Evolutionary conservation across 2,888 invertebrate species (phyloP).

Genomic region (Yponomeuta evonymella): DNA sequence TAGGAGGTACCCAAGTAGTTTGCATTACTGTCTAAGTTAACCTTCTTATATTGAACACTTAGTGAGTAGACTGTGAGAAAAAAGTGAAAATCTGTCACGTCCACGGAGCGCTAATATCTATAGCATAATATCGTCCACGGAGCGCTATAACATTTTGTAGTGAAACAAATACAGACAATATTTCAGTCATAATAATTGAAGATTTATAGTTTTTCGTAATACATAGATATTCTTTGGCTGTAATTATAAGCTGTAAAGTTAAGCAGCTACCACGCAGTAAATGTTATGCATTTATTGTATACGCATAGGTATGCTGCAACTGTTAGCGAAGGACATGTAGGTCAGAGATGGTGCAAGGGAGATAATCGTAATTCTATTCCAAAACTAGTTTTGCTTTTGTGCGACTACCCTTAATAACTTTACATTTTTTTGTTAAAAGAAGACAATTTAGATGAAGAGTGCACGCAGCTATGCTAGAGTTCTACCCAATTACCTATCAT

Average conservation of each 20-base stretch:
- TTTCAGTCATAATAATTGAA: not conserved
- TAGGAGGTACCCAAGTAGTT: not conserved
- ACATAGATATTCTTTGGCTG: not conserved
- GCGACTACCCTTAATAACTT: too few relatives aligned
- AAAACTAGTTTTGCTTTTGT: too few relatives aligned
- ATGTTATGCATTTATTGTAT: not conserved
- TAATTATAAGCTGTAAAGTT: not conserved
- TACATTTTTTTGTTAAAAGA: too few relatives aligned
- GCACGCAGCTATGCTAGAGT: too few relatives aligned
- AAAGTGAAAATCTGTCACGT: constrained; percentile 34
- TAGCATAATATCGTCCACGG: too few relatives aligned
- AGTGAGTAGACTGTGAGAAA: constrained; percentile 24
- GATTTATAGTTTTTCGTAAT: not conserved
- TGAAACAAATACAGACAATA: not conserved
- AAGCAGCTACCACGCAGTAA: not conserved
- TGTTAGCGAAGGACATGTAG: not conserved
- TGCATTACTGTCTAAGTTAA: too few relatives aligned
- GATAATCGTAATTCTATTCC: not conserved
- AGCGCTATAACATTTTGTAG: not conserved
- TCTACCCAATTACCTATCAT: too few relatives aligned
- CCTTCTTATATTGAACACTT: not conserved
- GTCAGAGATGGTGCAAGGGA: not conserved
- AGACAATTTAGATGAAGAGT: too few relatives aligned
- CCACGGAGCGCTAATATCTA: not conserved
- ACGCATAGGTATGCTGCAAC: not conserved